A percentile compares a stretch with the other conserved stretches of the same genome.
Conservation (phyloP, 2,113 vertebrate genomes). For the Oreochromis tanganicae region DNA sequence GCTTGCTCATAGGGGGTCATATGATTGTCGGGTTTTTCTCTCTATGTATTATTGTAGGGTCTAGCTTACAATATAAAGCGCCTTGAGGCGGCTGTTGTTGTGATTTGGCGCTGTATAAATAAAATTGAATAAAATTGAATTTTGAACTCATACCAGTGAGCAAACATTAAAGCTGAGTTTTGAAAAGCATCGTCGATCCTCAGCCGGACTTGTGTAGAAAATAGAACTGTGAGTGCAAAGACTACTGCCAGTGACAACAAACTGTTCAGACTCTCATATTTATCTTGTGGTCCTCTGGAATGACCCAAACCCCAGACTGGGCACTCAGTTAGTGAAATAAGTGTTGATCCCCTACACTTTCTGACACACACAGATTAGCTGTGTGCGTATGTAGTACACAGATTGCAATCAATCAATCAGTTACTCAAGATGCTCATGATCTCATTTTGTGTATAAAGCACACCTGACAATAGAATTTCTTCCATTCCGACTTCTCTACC, state of each 20-base stretch:
- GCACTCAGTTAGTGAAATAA: neutral
- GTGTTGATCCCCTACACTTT: neutral
- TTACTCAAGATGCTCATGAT: neutral
- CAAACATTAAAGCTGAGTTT: neutral
- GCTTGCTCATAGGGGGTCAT: accelerated
- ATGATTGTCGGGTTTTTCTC: accelerated
- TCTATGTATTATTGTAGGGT: neutral
- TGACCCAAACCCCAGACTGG: neutral
- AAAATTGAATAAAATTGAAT: neutral
- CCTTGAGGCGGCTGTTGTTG: neutral
- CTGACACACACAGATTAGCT: neutral
- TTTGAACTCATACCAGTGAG: neutral
- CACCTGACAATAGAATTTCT: neutral
- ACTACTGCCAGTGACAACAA: neutral
- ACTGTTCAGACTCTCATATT: neutral
- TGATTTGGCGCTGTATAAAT: neutral
- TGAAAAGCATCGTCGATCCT: neutral
- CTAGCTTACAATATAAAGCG: accelerated
- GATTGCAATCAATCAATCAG: neutral
- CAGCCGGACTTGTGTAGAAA: neutral
- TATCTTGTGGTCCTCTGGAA: neutral
- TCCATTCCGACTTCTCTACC: neutral
- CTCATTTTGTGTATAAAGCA: neutral
- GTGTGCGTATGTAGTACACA: neutral
- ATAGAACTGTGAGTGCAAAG: neutral